Base-by-base conservation (phyloP, 2,797 vertebrate species). In the Margarornis squamiger region DNA sequence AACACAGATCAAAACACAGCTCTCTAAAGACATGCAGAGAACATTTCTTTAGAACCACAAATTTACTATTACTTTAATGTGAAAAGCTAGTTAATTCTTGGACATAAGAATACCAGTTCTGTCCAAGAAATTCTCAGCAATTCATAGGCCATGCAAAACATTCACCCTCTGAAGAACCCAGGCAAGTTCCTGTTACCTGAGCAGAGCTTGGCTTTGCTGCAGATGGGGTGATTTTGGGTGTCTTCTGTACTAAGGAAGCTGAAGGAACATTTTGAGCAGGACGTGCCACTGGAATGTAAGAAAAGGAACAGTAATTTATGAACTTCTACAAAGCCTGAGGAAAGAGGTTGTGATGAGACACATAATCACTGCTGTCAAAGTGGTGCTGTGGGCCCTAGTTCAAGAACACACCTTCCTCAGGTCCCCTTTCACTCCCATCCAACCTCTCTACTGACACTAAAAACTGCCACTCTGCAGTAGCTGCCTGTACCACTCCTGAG, bases 221-320 rank as follows among this genome's bases (percentile, higher is more conserved):
- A 14, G 95, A 92, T 0, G 97, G 86, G 24, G 95, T 74, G 59
- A 98, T 88, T 84, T 98, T 97, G 73, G 98, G 92, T 5, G 98
- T 96, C 93, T 99, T 99, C 97, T 98, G 98, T 11, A 97, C 83
- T 30, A 85, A 45, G 5, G 97, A 68, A 54, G 98, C 32, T 32
- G 97, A 88, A 12, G 98, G 83, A 43, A 66, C 92, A 68, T 88
- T 97, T 83, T 98, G 98, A 89, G 98, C 92, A 17, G 98, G 97
- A 29, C 97, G 98, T 21, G 98, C 94, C 86, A 61, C 88, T 92
- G 61, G 55, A 70, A 62, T 54, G 73, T 58, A 62, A 57, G 23
- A 72, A 90, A 27, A 95, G 24, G 55, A 83, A 82, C 27, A 49
- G 24, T 34, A 26, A 43, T 39, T 71, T 48, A 89, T 20, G 24